Conservation (phyloP, 2,113 vertebrate genomes). For the Sakesphorus luctuosus region DNA sequence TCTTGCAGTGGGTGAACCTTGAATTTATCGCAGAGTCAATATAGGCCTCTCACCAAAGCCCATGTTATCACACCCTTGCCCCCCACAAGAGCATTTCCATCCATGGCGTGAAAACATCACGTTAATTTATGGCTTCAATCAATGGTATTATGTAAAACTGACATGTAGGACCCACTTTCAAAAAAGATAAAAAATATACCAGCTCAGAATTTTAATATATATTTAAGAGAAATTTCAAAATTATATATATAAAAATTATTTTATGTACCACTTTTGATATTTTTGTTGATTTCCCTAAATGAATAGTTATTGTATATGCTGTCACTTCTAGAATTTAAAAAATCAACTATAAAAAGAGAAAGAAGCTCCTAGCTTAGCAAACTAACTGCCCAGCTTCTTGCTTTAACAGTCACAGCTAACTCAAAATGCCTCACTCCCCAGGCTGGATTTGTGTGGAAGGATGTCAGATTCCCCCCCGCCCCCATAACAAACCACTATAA, state of each 20-base stretch:
- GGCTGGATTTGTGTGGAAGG: neutral
- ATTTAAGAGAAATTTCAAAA: neutral
- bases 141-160: neutral
- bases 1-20: neutral
- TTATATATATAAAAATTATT: neutral
- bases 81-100: neutral
- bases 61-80: neutral
- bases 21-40: neutral
- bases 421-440: neutral
- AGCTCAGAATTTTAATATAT: neutral
- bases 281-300: neutral
- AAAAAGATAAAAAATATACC: neutral
- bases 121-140: neutral
- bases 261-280: neutral
- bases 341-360: neutral
- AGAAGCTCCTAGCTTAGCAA: neutral
- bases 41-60: neutral
- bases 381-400: neutral
- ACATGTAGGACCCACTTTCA: neutral
- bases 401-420: neutral
- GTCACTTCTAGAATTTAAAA: neutral
- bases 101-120: neutral
- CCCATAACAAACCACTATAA: neutral
- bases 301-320: neutral
- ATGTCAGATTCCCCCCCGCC: neutral